These are phyloP conservation scores for Rugalucina vietnamica DNA, from an alignment of 2,888 invertebrate genomes.

Conservation along the genomic window DNA sequence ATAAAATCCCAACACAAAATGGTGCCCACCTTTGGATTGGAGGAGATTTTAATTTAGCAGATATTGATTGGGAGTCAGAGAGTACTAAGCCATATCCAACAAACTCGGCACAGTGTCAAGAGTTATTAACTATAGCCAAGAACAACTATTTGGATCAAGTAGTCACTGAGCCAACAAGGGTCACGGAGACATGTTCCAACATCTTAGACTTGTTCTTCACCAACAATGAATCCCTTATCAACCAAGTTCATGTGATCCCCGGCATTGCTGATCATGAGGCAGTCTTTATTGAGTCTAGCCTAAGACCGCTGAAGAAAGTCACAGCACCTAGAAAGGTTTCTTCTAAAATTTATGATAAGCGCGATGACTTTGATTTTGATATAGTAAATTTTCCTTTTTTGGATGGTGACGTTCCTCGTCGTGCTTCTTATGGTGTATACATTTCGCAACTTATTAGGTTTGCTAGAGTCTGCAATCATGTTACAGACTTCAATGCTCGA, in stretches of 20 bases:
- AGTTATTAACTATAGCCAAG: neutral
- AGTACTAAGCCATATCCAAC: neutral
- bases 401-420: too few species aligned
- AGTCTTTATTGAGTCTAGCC: neutral
- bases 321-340: neutral
- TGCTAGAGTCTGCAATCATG: too few species aligned
- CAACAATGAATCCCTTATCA: conserved; percentile 12
- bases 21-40: neutral
- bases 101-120: neutral
- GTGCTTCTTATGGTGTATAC: too few species aligned
- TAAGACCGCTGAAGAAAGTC: neutral
- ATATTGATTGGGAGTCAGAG: neutral
- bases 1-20: neutral
- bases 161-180: neutral
- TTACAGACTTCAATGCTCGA: too few species aligned
- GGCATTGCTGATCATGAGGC: conserved; percentile 10
- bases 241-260: neutral
- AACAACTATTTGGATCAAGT: conserved; percentile 6
- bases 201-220: conserved; percentile 12
- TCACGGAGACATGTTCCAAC: neutral
- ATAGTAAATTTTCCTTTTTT: too few species aligned
- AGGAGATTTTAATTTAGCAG: neutral
- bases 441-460: too few species aligned
- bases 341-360: too few species aligned
- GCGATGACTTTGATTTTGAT: too few species aligned